A percentile compares a stretch with the other conserved stretches of the same genome.
Evolutionary conservation across 2,113 vertebrate species (phyloP).

Genomic region (Gila orcuttii): DNA sequence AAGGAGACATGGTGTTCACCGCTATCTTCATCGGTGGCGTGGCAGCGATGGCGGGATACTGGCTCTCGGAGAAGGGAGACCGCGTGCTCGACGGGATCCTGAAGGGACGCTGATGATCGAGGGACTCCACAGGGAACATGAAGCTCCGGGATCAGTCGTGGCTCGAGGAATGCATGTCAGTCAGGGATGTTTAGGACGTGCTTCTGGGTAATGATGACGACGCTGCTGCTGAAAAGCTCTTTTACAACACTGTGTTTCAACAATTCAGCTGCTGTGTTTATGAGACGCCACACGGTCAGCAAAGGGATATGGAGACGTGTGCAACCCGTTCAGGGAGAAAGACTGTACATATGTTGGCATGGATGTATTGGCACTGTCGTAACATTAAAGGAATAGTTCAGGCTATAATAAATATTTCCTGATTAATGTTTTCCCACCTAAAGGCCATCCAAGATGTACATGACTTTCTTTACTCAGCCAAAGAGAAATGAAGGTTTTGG

Average conservation of each 20-base stretch:
- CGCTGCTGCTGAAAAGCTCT: constrained; percentile 29
- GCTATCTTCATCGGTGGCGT: constrained; percentile 96
- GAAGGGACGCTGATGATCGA: constrained; percentile 79
- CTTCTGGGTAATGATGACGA: constrained; percentile 30
- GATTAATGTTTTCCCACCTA: too few relatives aligned
- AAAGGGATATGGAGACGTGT: not conserved
- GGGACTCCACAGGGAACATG: constrained; percentile 11
- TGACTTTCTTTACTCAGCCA: too few relatives aligned
- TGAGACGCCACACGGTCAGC: not conserved
- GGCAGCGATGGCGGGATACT: constrained; percentile 97
- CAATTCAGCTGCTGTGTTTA: constrained; percentile 31
- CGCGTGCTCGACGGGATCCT: constrained; percentile 92
- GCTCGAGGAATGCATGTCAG: constrained; percentile 41
- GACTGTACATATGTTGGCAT: not conserved
- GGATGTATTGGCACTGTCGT: not conserved
- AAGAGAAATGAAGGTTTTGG: too few relatives aligned
- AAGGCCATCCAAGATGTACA: too few relatives aligned
- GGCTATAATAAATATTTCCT: too few relatives aligned
- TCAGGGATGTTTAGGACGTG: not conserved
- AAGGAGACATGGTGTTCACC: constrained; percentile 97
- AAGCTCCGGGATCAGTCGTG: constrained; percentile 7
- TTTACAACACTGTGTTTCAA: constrained; percentile 48
- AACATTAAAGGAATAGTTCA: not conserved
- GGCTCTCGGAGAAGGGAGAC: constrained; percentile 95
- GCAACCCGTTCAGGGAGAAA: not conserved